Conservation (phyloP, 2,797 vertebrate species). For the Anguilla pacifica region DNA sequence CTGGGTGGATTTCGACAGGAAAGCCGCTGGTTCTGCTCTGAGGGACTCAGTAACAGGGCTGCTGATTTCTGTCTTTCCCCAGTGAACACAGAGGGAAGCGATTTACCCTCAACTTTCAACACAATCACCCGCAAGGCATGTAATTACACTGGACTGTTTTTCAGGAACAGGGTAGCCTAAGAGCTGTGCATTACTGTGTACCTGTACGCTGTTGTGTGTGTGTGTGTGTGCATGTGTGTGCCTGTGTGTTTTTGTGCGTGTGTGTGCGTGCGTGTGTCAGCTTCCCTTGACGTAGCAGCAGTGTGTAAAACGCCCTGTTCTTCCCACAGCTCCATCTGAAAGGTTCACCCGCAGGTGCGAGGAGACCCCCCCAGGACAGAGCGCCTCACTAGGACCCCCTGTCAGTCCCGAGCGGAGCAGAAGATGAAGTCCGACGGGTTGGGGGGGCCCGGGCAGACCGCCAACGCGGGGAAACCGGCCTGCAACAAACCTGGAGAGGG, state of each 20-base stretch:
- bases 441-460: conserved; percentile 75
- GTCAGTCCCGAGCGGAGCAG: conserved; percentile 58
- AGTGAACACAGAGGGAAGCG: neutral
- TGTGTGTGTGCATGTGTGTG: neutral
- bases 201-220: neutral
- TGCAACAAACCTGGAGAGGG: conserved; percentile 77
- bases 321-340: conserved; percentile 64
- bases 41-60: neutral
- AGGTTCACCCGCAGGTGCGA: conserved; percentile 67
- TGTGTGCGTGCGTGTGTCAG: neutral
- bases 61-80: neutral
- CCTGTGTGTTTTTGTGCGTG: neutral
- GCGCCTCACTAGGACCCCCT: conserved; percentile 57
- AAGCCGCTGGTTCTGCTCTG: neutral
- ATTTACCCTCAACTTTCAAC: neutral
- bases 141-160: neutral
- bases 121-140: neutral
- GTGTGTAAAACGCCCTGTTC: conserved; percentile 70
- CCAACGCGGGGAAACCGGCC: conserved; percentile 66
- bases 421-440: conserved; percentile 97
- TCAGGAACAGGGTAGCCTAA: neutral
- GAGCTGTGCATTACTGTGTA: neutral
- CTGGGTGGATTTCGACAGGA: conserved; percentile 1
- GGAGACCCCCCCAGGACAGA: conserved; percentile 58
- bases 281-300: neutral